Evolutionary conservation across 64 coral and sea anemone species (phyloP), one percentile per base, ranked within the genome.

Genomic region (Orbicella faveolata): DNA sequence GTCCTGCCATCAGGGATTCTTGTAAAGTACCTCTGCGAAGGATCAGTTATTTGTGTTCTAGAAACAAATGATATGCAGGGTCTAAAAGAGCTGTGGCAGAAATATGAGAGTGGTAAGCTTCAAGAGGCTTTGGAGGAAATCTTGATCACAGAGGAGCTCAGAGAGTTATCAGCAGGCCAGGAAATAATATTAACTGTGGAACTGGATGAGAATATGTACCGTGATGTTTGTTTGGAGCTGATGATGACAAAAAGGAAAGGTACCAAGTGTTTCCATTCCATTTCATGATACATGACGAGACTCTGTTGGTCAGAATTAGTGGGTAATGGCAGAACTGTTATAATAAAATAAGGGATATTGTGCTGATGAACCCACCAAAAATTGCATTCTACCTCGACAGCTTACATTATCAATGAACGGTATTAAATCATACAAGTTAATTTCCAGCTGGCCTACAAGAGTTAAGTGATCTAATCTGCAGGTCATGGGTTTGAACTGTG

Each of bases 141-240:
- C 20, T 44, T 91, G 20, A 61, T 91, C 25, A 91, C 89, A 77
- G 89, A 91, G 62, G 89, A 91, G 21, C 55, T 91, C 21, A 63
- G 23, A 52, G 34, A 74, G 53, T n/a, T 82, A 23, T 65, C 89
- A 21, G 51, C 57, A 20, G 79, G 81, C 9, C 52, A 76, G 55
- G 30, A 62, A 61, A 77, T 91, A 14, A 74, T 34, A 34, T 74
- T 91, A 48, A 81, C 52, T 34, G 89, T 85, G 33, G 53, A 74
- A 17, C 73, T 91, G 19, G 80, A 91, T n/a, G 52, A 85, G 20
- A 33, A 83, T 26, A 74, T 84, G 66, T 91, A 91, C 67, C 81
- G 72, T 63, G 35, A 91, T 68, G 81, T 53, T 21, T 91, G 70
- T 75, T 36, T 91, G 30, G 89, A 91, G 4, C 63, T 91, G 15